A percentile compares a stretch with the other conserved stretches of the same genome.
Conservation (phyloP, 2,113 vertebrate genomes). For the Dissostichus mawsoni region DNA sequence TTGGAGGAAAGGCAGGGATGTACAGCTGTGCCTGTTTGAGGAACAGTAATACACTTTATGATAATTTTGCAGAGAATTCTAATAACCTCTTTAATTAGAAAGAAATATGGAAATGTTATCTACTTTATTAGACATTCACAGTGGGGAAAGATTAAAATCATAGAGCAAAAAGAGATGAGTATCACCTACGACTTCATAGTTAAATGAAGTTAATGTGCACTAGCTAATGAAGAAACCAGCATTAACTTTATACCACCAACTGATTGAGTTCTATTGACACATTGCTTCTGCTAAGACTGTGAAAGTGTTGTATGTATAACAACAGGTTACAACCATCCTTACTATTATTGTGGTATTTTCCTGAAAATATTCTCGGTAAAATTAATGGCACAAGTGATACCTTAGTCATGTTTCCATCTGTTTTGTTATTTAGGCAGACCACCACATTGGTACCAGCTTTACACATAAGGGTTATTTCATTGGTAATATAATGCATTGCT, state of each 20-base stretch:
- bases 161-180: not conserved
- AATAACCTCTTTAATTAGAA: not conserved
- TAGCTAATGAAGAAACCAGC: not conserved
- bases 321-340: not conserved
- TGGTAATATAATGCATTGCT: no score
- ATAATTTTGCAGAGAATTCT: not conserved
- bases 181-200: not conserved
- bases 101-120: not conserved
- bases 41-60: conserved; percentile 1
- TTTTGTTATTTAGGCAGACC: not conserved
- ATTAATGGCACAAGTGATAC: not conserved
- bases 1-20: conserved; percentile 19
- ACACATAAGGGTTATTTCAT: not conserved
- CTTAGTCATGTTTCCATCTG: not conserved
- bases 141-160: not conserved
- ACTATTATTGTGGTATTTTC: not conserved
- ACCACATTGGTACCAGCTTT: not conserved
- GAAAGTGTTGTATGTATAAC: no score
- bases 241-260: not conserved
- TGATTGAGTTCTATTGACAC: not conserved
- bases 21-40: conserved; percentile 33
- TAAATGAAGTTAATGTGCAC: not conserved
- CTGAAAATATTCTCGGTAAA: not conserved
- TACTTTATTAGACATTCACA: not conserved
- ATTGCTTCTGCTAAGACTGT: not conserved